Percentiles rank a stretch among this genome's conserved stretches.
Conservation (phyloP, 2,797 vertebrate species). For the Babyrousa celebensis region DNA sequence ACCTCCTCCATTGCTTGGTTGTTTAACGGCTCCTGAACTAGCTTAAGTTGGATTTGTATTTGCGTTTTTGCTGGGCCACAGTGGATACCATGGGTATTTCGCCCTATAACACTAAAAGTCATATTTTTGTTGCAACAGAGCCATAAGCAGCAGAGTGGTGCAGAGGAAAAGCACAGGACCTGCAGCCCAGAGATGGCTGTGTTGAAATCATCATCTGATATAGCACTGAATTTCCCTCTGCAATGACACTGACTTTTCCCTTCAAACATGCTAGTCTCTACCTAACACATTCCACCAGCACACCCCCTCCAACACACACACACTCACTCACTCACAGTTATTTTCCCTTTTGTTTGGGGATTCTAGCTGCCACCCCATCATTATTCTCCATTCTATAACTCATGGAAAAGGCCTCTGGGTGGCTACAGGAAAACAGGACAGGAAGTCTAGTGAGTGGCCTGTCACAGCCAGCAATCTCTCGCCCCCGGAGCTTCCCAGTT, state of each 20-base stretch:
- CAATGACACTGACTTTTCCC: background rate
- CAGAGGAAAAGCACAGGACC: no score
- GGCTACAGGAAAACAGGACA: background rate
- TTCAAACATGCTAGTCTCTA: background rate
- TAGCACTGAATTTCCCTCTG: background rate
- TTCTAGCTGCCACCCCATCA: background rate
- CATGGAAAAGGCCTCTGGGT: background rate
- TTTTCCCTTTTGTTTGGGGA: background rate
- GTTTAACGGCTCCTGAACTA: background rate
- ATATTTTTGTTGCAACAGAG: background rate
- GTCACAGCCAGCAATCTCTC: background rate
- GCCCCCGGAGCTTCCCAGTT: background rate
- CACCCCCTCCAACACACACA: no score
- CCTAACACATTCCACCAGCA: background rate
- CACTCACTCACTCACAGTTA: no score
- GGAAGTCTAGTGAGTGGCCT: background rate
- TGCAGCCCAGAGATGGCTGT: background rate
- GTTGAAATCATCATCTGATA: background rate
- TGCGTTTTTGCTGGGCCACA: background rate
- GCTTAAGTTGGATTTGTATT: background rate
- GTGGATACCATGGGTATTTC: accelerated
- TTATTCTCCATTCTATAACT: background rate
- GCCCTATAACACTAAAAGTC: no score
- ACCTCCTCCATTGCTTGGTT: background rate
- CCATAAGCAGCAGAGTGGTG: background rate